Evolutionary conservation across 64 coral and sea anemone genomes (phyloP), one percentile per base, ranked within the genome.

Genomic region (Stichodactyla helianthus): DNA sequence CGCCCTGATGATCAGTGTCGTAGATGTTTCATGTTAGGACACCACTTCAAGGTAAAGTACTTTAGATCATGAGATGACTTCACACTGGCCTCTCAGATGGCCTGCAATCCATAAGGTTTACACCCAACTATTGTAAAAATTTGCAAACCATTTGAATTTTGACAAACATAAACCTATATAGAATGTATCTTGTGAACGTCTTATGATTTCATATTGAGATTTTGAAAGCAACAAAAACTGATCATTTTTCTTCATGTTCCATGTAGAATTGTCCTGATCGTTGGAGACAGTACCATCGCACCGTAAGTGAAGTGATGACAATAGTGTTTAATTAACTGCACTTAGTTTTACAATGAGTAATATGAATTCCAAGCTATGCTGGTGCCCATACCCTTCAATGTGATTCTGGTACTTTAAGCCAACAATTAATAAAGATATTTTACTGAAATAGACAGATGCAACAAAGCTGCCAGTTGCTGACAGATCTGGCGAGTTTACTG

Each of bases 251-350:
- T 35, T 79, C 16, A 1, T 77, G 17, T 58, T 58, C 17, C 27
- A 61, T 79, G 25, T 52, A 94, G 93, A 55, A 76, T 78, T 94
- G 93, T 83, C 88, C 93, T 77, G 93, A 94, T 83, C 79, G 9
- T 12, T 94, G 93, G 93, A 90, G 93, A 44, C 93, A 94, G 88
- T 94, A 90, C 53, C 85, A 90, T 77, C 88, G 74, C 14, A 94
- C 93, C 10, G 93, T 94, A 90, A 94, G 88, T 44, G 35, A 44
- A 44, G 35, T 44, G 35, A 44, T 44, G 35, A 44, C 35, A 44
- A 2, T 44, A 3, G 35, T 2, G 35, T 44, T 44, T 44, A 44
- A 44, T 44, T 3, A 44, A 44, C 35, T 44, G 35, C 35, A 44
- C 35, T 44, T 44, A 44, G 35, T 44, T 44, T 44, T 44, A 44